Evolutionary conservation across 2,113 vertebrate genomes (phyloP).

Genomic region (Sclerurus mexicanus): DNA sequence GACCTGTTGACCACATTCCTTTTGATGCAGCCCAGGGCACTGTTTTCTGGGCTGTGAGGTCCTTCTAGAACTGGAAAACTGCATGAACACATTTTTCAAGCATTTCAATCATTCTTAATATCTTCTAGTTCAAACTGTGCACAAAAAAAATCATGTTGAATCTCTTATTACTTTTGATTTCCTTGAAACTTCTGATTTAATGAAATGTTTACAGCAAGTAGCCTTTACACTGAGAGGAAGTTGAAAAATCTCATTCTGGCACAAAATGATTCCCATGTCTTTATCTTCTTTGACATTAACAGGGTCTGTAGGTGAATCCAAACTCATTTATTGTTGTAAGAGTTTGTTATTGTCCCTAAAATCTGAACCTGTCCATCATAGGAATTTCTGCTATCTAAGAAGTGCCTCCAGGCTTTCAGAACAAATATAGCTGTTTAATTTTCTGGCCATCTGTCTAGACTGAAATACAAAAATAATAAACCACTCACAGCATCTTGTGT

Average conservation of each 20-base stretch:
- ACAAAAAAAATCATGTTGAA: background rate
- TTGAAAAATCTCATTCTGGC: background rate
- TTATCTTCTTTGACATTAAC: background rate
- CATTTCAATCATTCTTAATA: background rate
- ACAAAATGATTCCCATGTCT: background rate
- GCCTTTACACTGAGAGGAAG: background rate
- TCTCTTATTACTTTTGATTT: background rate
- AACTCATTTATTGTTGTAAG: background rate
- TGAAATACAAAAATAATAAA: background rate
- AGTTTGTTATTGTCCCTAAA: background rate
- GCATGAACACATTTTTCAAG: accelerated
- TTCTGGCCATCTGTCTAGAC: background rate
- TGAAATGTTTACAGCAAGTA: background rate
- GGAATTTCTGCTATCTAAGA: background rate
- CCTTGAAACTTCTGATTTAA: background rate
- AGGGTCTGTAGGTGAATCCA: background rate
- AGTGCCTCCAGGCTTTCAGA: background rate
- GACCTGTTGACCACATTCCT: accelerated
- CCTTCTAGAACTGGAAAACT: background rate
- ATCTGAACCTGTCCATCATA: background rate
- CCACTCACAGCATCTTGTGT: background rate
- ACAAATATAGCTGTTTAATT: background rate
- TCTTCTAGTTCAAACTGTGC: background rate
- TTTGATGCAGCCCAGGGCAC: background rate
- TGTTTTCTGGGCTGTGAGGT: background rate